phyloP scores from a whole-genome alignment of 2,888 invertebrate genomes.

The Lasioglossum pauxillum region DNA sequence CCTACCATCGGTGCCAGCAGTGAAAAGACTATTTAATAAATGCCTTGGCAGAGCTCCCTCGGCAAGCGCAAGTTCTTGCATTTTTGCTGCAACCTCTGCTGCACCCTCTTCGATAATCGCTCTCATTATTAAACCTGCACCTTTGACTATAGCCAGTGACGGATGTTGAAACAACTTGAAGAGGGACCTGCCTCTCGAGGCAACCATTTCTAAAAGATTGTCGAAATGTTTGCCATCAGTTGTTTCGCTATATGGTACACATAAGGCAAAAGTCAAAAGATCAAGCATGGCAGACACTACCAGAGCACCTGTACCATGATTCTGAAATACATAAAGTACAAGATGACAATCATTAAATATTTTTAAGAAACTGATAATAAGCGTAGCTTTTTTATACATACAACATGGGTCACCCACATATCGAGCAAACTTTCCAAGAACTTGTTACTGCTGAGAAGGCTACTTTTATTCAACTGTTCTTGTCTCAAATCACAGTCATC shows the following conservation, averaged over 20 bases:
- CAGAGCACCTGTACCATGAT: slow-evolving; percentile 96
- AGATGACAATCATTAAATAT: background rate
- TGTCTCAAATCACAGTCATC: slow-evolving; percentile 98
- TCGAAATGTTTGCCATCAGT: slow-evolving; percentile 99
- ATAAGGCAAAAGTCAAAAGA: slow-evolving; percentile 98
- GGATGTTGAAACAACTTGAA: slow-evolving; percentile 98
- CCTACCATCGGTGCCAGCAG: slow-evolving; percentile 91
- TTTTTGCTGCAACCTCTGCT: slow-evolving; percentile 94
- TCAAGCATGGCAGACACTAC: slow-evolving; percentile 99
- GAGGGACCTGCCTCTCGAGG: slow-evolving; percentile 94
- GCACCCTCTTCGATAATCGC: slow-evolving; percentile 99
- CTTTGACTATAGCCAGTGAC: slow-evolving; percentile 98
- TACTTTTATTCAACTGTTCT: slow-evolving; percentile 99
- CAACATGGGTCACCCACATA: slow-evolving; percentile 98
- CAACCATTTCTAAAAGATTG: slow-evolving; percentile 96
- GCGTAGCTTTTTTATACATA: slow-evolving; percentile 84
- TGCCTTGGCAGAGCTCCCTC: slow-evolving; percentile 98
- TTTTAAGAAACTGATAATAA: slow-evolving; percentile 1
- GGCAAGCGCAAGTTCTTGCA: slow-evolving; percentile 97
- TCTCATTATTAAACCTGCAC: slow-evolving; percentile 98
- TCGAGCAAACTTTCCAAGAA: slow-evolving; percentile 97
- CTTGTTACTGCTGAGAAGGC: slow-evolving; percentile 94
- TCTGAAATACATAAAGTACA: slow-evolving; percentile 85
- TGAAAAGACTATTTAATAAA: slow-evolving; percentile 95
- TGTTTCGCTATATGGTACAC: slow-evolving; percentile 99